These are phyloP conservation scores for Dipodomys spectabilis DNA, from an alignment of 2,113 vertebrate species.

Conservation along the genomic window DNA sequence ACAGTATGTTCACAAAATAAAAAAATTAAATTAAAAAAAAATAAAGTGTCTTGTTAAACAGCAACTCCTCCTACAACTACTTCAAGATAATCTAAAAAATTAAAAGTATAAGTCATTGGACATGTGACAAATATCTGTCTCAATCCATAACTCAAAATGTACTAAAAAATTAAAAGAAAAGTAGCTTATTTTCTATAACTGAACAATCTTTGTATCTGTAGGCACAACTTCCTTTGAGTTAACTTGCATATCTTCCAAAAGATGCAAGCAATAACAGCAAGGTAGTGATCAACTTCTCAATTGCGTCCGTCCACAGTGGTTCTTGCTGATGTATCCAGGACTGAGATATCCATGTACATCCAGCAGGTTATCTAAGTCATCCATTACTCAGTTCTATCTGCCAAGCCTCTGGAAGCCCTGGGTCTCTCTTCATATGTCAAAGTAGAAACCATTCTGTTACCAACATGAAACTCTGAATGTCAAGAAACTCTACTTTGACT, in stretches of 20 bases:
- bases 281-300: neutral
- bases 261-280: neutral
- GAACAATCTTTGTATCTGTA: neutral
- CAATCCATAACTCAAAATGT: neutral
- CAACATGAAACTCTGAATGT: neutral
- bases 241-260: neutral
- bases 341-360: too few relatives aligned
- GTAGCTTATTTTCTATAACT: conserved; percentile 4
- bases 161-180: neutral
- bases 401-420: neutral
- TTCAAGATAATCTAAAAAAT: neutral
- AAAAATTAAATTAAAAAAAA: too few relatives aligned
- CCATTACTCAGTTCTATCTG: neutral
- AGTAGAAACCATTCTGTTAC: neutral
- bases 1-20: too few relatives aligned
- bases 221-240: neutral
- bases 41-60: too few relatives aligned
- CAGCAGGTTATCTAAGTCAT: neutral
- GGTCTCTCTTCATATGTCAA: neutral
- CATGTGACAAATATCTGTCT: neutral
- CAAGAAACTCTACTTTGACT: neutral
- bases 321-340: neutral
- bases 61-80: too few relatives aligned
- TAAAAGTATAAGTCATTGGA: neutral
- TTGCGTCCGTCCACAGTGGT: neutral